A percentile compares a stretch with the other conserved stretches of the same genome.
Evolutionary conservation across 2,888 invertebrate species (phyloP).

Genomic region (Gymnosoma rotundatum): DNA sequence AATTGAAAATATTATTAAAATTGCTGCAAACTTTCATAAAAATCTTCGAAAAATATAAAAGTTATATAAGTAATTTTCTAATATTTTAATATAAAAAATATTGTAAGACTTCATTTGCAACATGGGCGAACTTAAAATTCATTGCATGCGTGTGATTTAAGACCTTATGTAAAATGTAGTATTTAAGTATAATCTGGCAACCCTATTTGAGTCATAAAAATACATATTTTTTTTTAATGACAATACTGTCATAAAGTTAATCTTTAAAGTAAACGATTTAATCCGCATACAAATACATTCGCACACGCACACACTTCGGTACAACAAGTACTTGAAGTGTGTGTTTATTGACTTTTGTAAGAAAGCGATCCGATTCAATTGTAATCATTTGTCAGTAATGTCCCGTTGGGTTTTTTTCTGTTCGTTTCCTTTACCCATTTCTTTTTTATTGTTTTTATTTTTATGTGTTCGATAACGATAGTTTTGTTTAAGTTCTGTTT

Average conservation of each 20-base stretch:
- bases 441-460: not conserved
- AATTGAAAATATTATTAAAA: too few species aligned
- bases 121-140: too few species aligned
- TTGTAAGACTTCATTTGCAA: too few species aligned
- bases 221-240: not conserved
- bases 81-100: too few species aligned
- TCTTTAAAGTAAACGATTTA: conserved; percentile 36
- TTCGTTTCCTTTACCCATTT: conserved; percentile 5
- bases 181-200: conserved; percentile 4
- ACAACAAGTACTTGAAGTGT: not conserved
- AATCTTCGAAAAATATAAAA: too few species aligned
- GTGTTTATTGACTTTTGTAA: conserved; percentile 24
- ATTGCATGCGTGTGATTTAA: too few species aligned
- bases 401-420: conserved; percentile 62
- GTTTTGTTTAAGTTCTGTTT: conserved; percentile 13
- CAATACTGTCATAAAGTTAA: conserved; percentile 27
- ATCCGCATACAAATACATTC: not conserved
- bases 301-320: not conserved
- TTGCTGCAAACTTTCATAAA: too few species aligned
- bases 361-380: conserved; percentile 43
- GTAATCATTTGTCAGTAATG: conserved; percentile 52
- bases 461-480: conserved; percentile 16
- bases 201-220: not conserved
- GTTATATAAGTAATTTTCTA: too few species aligned
- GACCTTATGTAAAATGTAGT: too few species aligned